A percentile compares a stretch with the other conserved stretches of the same genome.
phyloP scores from a whole-genome alignment of 2,797 vertebrate genomes.

The Bryconaethiops microstoma region DNA sequence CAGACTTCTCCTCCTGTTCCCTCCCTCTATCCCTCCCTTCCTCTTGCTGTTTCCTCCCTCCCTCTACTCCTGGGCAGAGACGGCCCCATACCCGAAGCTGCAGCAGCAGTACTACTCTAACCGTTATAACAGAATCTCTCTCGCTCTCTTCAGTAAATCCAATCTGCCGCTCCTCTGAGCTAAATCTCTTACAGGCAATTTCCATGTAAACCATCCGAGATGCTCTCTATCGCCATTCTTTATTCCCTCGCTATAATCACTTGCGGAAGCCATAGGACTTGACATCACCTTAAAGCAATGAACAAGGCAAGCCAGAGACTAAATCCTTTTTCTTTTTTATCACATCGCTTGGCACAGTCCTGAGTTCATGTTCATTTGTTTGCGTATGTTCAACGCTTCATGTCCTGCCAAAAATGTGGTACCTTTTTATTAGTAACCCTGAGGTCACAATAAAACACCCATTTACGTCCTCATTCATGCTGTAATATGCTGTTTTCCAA shows the following conservation, averaged over 20 bases:
- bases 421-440: neutral
- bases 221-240: neutral
- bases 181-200: neutral
- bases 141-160: neutral
- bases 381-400: neutral
- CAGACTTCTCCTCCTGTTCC: conserved; percentile 39
- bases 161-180: neutral
- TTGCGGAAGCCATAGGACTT: neutral
- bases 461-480: conserved; percentile 3
- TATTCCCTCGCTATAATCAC: neutral
- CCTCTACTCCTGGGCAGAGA: conserved; percentile 22
- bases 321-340: neutral
- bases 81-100: neutral
- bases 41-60: conserved; percentile 38
- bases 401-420: neutral
- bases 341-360: neutral
- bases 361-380: neutral
- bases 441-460: neutral
- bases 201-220: neutral
- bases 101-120: conserved; percentile 13
- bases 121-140: conserved; percentile 8
- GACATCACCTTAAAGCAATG: neutral
- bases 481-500: neutral
- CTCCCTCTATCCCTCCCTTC: conserved; percentile 44
- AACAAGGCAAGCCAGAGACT: neutral